These are phyloP conservation scores for Xyrichtys novacula DNA, from an alignment of 2,797 vertebrate genomes.

Conservation along the genomic window DNA sequence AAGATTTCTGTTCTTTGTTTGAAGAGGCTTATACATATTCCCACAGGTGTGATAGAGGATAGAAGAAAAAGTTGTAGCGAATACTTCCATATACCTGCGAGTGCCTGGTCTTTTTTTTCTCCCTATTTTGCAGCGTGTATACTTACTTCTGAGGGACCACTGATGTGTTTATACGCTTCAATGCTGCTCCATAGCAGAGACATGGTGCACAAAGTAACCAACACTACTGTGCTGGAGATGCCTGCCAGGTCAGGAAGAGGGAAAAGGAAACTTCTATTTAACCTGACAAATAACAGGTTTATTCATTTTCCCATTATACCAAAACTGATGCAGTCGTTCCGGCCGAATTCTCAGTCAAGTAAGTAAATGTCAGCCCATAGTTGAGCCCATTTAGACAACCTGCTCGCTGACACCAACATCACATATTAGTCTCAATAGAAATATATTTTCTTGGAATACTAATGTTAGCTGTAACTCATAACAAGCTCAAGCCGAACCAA, in stretches of 20 bases:
- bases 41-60: constrained; percentile 35
- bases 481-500: not conserved
- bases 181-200: not conserved
- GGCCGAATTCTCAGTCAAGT: not conserved
- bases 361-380: not conserved
- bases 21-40: constrained; percentile 47
- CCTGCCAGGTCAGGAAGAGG: constrained; percentile 17
- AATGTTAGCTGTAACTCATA: not conserved
- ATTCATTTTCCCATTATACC: not conserved
- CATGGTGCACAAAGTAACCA: not conserved
- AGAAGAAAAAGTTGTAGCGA: constrained; percentile 36
- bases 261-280: not conserved
- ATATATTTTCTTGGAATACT: too few relatives aligned
- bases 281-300: not conserved
- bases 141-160: constrained; percentile 14
- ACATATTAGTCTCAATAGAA: not conserved
- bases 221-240: not conserved
- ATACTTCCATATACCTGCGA: constrained; percentile 13
- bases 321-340: not conserved
- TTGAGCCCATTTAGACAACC: not conserved
- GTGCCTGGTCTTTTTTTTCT: not conserved
- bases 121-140: not conserved
- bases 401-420: not conserved
- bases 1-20: constrained; percentile 45
- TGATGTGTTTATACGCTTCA: constrained; percentile 11